phyloP scores from a whole-genome alignment of 2,113 vertebrate genomes.

The Mus musculus region GRCm39 chr14:77333001-77333500 shows the following conservation, averaged over 20 bases:
- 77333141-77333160: too few relatives aligned
- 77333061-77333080: constrained; percentile 1
- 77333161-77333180: background rate
- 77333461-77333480: background rate
- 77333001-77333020: background rate
- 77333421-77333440: background rate
- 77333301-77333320: background rate
- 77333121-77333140: background rate
- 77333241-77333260: background rate
- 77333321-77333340: background rate
- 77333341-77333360: background rate
- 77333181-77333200: background rate
- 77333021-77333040: background rate
- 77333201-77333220: background rate
- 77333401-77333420: background rate
- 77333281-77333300: background rate
- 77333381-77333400: background rate
- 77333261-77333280: background rate
- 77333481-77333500: background rate
- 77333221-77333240: constrained; percentile 6
- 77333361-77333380: background rate
- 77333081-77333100: background rate
- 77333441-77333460: background rate
- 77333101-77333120: background rate
- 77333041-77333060: too few relatives aligned